Evolutionary conservation across 92 coral and sea anemone species (phyloP).

Genomic region (Palythoa caribaeorum): DNA sequence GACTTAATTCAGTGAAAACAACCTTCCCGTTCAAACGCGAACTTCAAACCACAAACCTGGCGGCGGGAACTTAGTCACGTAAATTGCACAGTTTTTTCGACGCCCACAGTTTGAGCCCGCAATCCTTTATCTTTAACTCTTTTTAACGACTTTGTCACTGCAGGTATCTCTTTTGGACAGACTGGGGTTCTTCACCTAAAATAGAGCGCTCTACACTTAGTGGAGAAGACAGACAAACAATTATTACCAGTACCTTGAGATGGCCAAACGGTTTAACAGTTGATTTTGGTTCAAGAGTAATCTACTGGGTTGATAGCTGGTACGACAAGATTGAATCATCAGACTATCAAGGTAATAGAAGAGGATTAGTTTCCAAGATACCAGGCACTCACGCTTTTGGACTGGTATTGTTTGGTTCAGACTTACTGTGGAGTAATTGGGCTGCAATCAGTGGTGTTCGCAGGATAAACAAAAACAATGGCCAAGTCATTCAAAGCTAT

Average conservation of each 20-base stretch:
- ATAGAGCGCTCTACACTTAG: slow-evolving; percentile 65
- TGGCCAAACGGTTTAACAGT: slow-evolving; percentile 67
- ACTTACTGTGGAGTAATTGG: slow-evolving; percentile 61
- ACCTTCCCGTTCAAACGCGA: no score
- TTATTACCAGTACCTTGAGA: slow-evolving; percentile 50
- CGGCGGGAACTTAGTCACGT: no score
- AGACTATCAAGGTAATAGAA: slow-evolving; percentile 58
- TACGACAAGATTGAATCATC: slow-evolving; percentile 67
- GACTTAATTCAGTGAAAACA: no score
- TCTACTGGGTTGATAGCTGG: slow-evolving; percentile 71
- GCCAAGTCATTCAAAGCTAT: neutral
- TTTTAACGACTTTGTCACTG: neutral
- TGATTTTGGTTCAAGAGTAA: slow-evolving; percentile 52
- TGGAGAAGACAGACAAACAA: slow-evolving; percentile 56
- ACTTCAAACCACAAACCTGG: no score
- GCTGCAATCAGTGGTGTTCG: neutral
- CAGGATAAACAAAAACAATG: slow-evolving; percentile 8
- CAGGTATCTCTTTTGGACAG: slow-evolving; percentile 73
- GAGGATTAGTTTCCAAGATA: slow-evolving; percentile 32
- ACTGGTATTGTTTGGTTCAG: slow-evolving; percentile 10
- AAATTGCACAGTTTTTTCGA: no score
- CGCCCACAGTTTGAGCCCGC: no score
- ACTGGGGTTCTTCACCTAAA: slow-evolving; percentile 70
- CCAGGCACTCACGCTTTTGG: slow-evolving; percentile 56
- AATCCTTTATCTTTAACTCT: no score